A percentile compares a stretch with the other conserved stretches of the same genome.
phyloP scores from a whole-genome alignment of 2,113 vertebrate species.

The Corythaeola cristata region DNA sequence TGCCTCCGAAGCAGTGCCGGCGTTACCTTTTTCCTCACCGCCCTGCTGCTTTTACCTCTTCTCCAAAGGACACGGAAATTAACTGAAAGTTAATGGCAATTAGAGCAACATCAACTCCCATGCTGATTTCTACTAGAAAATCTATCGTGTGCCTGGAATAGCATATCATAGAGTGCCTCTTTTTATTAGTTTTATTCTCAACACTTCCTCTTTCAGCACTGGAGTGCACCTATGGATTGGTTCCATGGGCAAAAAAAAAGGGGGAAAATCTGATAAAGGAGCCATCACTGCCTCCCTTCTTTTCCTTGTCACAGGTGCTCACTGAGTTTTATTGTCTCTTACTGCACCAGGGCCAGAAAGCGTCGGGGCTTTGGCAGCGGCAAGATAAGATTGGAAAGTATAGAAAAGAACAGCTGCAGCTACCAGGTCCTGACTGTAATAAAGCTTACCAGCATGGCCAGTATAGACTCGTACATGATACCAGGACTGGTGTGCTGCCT shows the following conservation, averaged over 20 bases:
- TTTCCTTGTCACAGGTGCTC: neutral
- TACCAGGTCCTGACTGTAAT: neutral
- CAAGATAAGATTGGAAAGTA: neutral
- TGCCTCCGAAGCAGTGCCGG: neutral
- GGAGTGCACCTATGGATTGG: neutral
- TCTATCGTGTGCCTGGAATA: neutral
- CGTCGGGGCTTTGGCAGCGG: neutral
- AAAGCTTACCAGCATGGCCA: neutral
- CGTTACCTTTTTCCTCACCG: neutral
- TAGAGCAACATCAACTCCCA: constrained; percentile 1
- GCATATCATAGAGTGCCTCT: neutral
- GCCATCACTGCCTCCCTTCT: neutral
- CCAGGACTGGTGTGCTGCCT: neutral
- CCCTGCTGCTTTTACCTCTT: neutral
- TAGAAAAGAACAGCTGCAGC: neutral
- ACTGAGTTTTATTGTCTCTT: neutral
- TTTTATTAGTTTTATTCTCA: neutral
- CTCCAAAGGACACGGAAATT: constrained; percentile 25
- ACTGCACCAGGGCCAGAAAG: neutral
- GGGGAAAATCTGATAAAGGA: neutral
- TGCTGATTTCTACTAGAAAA: constrained; percentile 25
- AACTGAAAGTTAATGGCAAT: constrained; percentile 40
- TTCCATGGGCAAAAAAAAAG: neutral
- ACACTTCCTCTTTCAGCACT: neutral
- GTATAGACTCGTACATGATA: neutral